phyloP scores from a whole-genome alignment of 64 coral and sea anemone species.

The Montipora cactus region DNA sequence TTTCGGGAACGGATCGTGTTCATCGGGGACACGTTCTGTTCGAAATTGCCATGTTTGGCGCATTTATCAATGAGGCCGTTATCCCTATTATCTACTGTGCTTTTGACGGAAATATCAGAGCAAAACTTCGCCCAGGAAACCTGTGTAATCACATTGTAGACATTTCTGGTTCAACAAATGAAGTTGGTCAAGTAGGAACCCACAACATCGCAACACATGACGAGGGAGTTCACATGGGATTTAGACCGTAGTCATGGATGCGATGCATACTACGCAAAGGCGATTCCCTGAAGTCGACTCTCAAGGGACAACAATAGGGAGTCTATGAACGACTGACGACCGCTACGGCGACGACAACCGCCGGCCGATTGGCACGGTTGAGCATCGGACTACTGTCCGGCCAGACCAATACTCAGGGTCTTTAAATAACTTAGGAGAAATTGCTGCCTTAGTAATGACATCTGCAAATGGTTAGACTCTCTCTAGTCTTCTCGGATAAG shows the following conservation, averaged over 20 bases:
- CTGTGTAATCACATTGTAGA: background rate
- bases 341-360: no score
- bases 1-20: background rate
- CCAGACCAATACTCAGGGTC: no score
- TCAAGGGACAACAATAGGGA: no score
- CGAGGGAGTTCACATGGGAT: background rate
- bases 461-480: no score
- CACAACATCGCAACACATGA: background rate
- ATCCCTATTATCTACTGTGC: slow-evolving; percentile 61
- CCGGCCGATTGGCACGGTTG: no score
- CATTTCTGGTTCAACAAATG: background rate
- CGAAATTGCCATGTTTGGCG: slow-evolving; percentile 39
- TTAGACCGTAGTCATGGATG: background rate
- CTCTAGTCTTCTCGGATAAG: no score
- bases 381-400: no score
- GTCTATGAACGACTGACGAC: no score
- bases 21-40: background rate
- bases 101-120: slow-evolving; percentile 41
- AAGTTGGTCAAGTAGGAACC: background rate
- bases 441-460: no score
- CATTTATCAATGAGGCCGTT: slow-evolving; percentile 49
- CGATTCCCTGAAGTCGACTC: no score
- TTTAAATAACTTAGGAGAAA: no score
- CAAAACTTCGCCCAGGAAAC: background rate
- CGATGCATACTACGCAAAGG: background rate